Evolutionary conservation across 2,888 invertebrate genomes (phyloP), one percentile per base, ranked within the genome.

Genomic region (Drosophila villosipedis): DNA sequence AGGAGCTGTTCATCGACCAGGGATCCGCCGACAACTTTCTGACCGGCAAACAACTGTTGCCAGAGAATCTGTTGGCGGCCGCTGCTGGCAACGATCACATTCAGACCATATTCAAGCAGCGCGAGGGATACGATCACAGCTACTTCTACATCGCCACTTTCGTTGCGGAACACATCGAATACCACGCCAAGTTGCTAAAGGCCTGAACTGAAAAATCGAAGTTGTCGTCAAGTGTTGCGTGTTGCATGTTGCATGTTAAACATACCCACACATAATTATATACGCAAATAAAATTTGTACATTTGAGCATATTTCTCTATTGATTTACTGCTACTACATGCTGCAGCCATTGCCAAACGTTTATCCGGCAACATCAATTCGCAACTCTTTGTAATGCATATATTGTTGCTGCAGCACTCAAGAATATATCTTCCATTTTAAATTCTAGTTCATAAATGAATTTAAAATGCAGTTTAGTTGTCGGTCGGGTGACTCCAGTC

Each of bases 131-230:
- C 92, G 98, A 99, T 93, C 99, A 99, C 94, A 96, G 97, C 55
- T 99, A 99, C 92, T 99, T 95, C 91, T 99, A 98, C 92, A 97
- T 99, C 78, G 94, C 98, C 0, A 95, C 97, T 0, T 99, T 97
- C 93, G 96, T 99, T 62, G 97, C 96, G 50, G 98, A 99, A 91
- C 99, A 99, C 92, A 95, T 99, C 72, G 95, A 95, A 68, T 98
- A 98, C 93, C 99, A 99, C 93, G 95, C 96, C 4, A 96, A 96
- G 91, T 95, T 96, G 92, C 95, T 98, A 25, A 95, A 95, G 41
- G 79, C 79, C 35, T 89, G 47, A 85, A 68, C 19, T 12, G 4
- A n/a, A 59, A 30, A 59, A 19, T 6, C 19, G 14, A 49, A 16
- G 33, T 64, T n/a, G 14, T 25, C 47, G n/a, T 25, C 47, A 4